Evolutionary conservation across 2,797 vertebrate genomes (phyloP).

Genomic region (Tragelaphus eurycerus): DNA sequence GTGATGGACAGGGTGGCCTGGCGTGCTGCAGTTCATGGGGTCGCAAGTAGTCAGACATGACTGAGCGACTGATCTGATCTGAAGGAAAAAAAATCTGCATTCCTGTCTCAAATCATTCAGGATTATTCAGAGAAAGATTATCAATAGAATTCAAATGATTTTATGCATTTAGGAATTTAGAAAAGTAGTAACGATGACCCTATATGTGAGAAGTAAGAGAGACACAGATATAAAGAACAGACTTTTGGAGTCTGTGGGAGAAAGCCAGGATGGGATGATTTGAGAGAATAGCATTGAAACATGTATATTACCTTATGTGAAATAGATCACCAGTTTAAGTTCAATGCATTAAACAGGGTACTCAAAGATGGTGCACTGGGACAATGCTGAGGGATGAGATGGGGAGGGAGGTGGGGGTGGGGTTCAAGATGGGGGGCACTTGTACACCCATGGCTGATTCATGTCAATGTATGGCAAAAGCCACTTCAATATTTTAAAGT

Average conservation of each 20-base stretch:
- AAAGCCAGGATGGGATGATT: not conserved
- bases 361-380: not conserved
- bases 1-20: no score
- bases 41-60: no score
- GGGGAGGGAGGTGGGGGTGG: not conserved
- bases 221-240: not conserved
- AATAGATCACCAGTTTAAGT: not conserved
- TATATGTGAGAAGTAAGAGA: not conserved
- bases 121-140: not conserved
- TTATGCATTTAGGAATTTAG: not conserved
- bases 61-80: no score
- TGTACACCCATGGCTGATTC: not conserved
- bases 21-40: no score
- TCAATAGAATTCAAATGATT: not conserved
- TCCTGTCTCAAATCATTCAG: not conserved
- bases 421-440: not conserved
- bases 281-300: not conserved
- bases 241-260: not conserved
- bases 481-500: not conserved
- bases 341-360: not conserved
- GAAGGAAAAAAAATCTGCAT: not conserved
- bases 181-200: not conserved
- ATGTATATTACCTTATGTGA: not conserved
- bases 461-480: not conserved
- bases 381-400: accelerated